These are phyloP conservation scores for Limnephilus lunatus DNA, from an alignment of 2,888 invertebrate species.

Conservation along the genomic window DNA sequence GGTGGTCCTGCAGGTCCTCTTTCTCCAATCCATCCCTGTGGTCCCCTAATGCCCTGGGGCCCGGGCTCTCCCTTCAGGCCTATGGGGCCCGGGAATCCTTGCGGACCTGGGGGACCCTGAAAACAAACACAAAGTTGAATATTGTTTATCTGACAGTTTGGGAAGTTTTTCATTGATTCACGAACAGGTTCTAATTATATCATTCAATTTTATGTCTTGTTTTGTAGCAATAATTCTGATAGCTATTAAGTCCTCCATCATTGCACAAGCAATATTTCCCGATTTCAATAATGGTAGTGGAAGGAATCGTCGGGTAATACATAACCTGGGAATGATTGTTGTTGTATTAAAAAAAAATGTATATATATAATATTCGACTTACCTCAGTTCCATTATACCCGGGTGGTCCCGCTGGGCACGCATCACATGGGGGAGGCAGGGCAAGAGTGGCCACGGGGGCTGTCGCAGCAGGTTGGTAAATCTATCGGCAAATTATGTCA, in stretches of 20 bases:
- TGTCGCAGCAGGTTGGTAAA: conserved; percentile 62
- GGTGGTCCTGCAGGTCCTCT: conserved; percentile 54
- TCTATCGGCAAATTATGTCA: conserved; percentile 30
- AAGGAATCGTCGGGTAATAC: too few relatives aligned
- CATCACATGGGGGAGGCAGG: conserved; percentile 72
- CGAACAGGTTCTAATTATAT: neutral
- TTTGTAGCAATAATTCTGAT: too few relatives aligned
- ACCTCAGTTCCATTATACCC: conserved; percentile 79
- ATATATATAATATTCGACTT: conserved; percentile 66
- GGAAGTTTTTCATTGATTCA: too few relatives aligned
- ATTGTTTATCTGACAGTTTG: neutral
- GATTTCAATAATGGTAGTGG: too few relatives aligned
- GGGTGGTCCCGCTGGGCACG: conserved; percentile 81
- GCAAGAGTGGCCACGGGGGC: conserved; percentile 62
- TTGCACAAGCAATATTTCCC: too few relatives aligned
- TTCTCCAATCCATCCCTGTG: conserved; percentile 65
- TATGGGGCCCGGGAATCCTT: conserved; percentile 73
- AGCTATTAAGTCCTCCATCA: too few relatives aligned
- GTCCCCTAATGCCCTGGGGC: conserved; percentile 67
- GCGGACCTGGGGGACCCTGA: conserved; percentile 75
- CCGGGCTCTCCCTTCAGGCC: conserved; percentile 75
- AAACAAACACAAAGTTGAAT: conserved; percentile 64
- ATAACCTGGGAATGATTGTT: too few relatives aligned
- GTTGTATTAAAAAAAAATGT: too few relatives aligned
- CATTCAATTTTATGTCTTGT: neutral